Percentiles rank a stretch among this genome's conserved stretches.
Evolutionary conservation across 1,140 invertebrate genomes (phyloP).

Genomic region (Zaprionus africanus): DNA sequence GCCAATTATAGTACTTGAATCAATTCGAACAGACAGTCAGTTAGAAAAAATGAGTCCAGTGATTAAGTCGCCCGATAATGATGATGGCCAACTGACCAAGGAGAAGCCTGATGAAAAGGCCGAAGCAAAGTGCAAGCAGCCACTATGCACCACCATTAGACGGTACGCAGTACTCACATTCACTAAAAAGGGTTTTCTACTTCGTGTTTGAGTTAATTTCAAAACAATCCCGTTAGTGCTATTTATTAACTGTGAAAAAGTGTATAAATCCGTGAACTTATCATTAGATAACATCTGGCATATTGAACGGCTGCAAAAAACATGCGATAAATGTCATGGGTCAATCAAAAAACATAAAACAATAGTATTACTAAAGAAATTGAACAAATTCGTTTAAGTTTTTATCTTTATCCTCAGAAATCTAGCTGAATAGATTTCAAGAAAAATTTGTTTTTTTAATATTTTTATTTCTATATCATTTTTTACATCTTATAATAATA

Average conservation of each 20-base stretch:
- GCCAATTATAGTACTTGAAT: conserved; percentile 43
- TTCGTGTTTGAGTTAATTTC: background rate
- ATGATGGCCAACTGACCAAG: conserved; percentile 42
- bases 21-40: conserved; percentile 9
- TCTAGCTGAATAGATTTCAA: too few relatives aligned
- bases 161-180: background rate
- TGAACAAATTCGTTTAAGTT: background rate
- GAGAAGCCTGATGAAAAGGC: background rate
- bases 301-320: background rate
- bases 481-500: too few relatives aligned
- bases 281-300: background rate
- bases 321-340: background rate
- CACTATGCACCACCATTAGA: background rate
- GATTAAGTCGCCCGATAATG: conserved; percentile 40
- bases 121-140: background rate
- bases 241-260: background rate
- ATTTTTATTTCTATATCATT: too few relatives aligned
- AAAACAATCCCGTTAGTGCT: background rate
- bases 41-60: conserved; percentile 45
- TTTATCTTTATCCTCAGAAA: too few relatives aligned
- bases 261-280: background rate
- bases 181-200: background rate
- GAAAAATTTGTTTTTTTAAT: too few relatives aligned
- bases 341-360: background rate
- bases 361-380: background rate